Percentiles rank a stretch among this genome's conserved stretches.
phyloP scores from a whole-genome alignment of 2,797 vertebrate genomes.

The Chiropotes sagulatus region DNA sequence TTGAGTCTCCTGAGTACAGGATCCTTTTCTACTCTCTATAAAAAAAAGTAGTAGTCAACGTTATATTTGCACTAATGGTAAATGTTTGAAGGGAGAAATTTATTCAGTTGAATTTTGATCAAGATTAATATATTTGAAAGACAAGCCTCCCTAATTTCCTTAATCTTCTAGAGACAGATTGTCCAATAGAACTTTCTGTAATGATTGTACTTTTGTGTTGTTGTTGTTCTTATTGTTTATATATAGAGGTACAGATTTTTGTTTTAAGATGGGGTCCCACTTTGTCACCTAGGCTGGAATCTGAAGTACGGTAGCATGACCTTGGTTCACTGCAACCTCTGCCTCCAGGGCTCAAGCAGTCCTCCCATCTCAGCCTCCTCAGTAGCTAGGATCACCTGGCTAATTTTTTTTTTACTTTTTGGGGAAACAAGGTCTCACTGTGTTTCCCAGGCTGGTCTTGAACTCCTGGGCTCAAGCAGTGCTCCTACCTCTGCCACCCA shows the following conservation, averaged over 20 bases:
- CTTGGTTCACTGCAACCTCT: neutral
- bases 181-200: neutral
- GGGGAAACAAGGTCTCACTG: neutral
- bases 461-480: neutral
- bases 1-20: neutral
- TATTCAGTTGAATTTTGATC: conserved; percentile 8
- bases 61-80: conserved; percentile 34
- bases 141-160: neutral
- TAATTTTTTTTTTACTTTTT: neutral
- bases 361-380: neutral
- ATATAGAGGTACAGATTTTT: neutral
- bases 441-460: neutral
- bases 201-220: neutral
- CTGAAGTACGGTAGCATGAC: neutral
- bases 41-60: neutral
- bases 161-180: neutral
- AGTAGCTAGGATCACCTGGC: neutral
- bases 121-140: conserved; percentile 32
- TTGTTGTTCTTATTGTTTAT: neutral
- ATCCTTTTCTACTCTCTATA: neutral
- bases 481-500: neutral
- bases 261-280: neutral
- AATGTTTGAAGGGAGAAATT: conserved; percentile 37
- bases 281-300: neutral
- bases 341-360: neutral